Evolutionary conservation across 30 jellyfish, hydroid and myxozoan genomes (phyloP), one percentile per base, ranked within the genome.

Genomic region (Cassiopea andromeda): DNA sequence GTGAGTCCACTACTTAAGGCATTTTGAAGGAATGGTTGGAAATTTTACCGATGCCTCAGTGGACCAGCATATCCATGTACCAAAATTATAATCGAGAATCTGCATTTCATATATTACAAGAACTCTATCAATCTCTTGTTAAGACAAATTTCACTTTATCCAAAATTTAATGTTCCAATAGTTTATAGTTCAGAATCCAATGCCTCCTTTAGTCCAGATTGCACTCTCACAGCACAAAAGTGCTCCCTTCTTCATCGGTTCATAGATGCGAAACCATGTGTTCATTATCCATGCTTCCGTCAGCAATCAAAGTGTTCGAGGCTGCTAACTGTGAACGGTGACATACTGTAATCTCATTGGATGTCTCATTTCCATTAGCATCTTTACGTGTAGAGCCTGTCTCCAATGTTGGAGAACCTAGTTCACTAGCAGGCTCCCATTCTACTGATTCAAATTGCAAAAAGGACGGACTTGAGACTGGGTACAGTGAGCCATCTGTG

Each of bases 401-500:
- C 38, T 16, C 79, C 6, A 2, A 19, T 6, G 57, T 70, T 16
- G 49, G 10, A 12, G 79, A 43, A 27, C 54, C 38, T 70, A 2
- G 79, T 6, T 4, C 15, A 70, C 27, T 54, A 70, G 79, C 3
- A 3, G 54, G 38, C 1, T 70, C 79, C 49, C 49, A 70, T 5
- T 43, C 79, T 70, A 7, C 27, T 16, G 79, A 70, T 70, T 70
- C 79, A 70, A 70, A 70, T 27, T 70, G 79, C 27, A 43, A 19
- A 70, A 18, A 70, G n/a, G 79, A 70, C 3, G 79, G 79, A 43
- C 79, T 70, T 2, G 79, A 70, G 50, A 16, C 54, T 18, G 79
- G 79, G 27, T 14, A 4, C 7, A 10, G 79, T 12, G 79, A 70
- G 27, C 27, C 54, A 70, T 43, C 49, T 18, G 79, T 70, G 54